Base-by-base conservation (phyloP, 2,888 invertebrate genomes). In the Acanthopleura granulata region DNA sequence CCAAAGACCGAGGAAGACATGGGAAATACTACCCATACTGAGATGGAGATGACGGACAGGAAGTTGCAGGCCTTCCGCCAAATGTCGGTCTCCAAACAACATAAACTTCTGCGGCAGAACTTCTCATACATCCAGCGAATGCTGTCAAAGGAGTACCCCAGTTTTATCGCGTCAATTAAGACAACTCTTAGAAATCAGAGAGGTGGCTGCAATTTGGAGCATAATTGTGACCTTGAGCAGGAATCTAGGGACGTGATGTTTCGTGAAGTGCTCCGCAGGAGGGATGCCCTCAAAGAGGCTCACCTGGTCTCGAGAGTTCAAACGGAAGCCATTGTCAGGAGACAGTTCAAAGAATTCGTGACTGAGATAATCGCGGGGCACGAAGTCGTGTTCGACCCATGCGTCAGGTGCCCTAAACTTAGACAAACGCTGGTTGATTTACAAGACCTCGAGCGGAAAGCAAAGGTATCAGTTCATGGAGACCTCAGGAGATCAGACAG, bases 241-340 rank as follows among this genome's bases (percentile, higher is more conserved):
- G 25, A 18, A 22, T 66, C 9, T 16, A 66, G 66, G 25, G 66
- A 66, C 14, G 66, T 66, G 22, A 66, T 66, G 66, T 66, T 66
- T 14, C 27, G 29, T 22, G 25, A 66, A 66, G 29, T 66, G 6
- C 25, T 22, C 16, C 25, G 16, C 6, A 15, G 3, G 12, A 66
- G 29, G 25, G 6, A 27, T 6, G 14, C 18, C 16, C 29, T 66
- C 22, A 66, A 66, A 66, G 22, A 27, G 29, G 6, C 18, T 16
- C 15, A 66, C 4, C 3, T 27, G 6, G 16, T 27, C 12, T 9
- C 1, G 29, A 66, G 29, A 66, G 27, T 22, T 16, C 22, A 66
- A 66, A 14, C 66, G 6, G 16, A 15, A 27, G 66, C 29, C 16
- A 6, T 6, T 25, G 16, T 27, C 27, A 27, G 25, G 6, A 66